Conservation (phyloP, 2,797 vertebrate genomes). For the Pampus argenteus region DNA sequence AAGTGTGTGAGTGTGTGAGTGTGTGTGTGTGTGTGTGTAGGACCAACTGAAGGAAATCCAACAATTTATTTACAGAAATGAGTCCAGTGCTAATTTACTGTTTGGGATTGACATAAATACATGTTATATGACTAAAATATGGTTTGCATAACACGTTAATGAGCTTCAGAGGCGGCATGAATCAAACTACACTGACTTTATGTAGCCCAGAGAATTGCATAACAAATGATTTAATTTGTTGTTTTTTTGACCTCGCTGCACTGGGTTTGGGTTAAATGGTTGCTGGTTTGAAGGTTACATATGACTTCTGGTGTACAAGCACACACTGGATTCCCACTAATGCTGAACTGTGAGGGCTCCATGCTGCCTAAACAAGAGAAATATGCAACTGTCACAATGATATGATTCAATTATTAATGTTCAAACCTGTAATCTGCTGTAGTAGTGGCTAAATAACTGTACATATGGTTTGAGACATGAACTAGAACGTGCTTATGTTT, state of each 20-base stretch:
- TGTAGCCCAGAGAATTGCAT: neutral
- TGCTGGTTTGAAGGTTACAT: no score
- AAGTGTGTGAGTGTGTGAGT: slow-evolving; percentile 13
- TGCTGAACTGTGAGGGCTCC: neutral
- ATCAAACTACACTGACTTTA: neutral
- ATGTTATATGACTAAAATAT: slow-evolving; percentile 14
- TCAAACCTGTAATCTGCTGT: neutral
- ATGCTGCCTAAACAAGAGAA: neutral
- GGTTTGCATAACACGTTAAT: slow-evolving; percentile 15
- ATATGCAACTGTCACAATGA: neutral
- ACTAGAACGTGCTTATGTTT: no score
- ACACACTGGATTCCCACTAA: neutral
- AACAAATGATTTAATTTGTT: neutral
- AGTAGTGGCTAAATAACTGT: no score
- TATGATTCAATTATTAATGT: neutral
- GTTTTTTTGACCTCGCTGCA: neutral
- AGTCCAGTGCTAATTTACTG: neutral
- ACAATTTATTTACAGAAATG: neutral
- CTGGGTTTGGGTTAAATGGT: neutral
- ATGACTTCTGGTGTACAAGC: neutral
- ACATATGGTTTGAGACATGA: no score
- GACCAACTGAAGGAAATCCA: neutral
- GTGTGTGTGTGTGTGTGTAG: neutral
- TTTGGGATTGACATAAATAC: neutral
- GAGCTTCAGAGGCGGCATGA: neutral